Evolutionary conservation across 2,888 invertebrate species (phyloP).

Genomic region (Melanargia galathea): DNA sequence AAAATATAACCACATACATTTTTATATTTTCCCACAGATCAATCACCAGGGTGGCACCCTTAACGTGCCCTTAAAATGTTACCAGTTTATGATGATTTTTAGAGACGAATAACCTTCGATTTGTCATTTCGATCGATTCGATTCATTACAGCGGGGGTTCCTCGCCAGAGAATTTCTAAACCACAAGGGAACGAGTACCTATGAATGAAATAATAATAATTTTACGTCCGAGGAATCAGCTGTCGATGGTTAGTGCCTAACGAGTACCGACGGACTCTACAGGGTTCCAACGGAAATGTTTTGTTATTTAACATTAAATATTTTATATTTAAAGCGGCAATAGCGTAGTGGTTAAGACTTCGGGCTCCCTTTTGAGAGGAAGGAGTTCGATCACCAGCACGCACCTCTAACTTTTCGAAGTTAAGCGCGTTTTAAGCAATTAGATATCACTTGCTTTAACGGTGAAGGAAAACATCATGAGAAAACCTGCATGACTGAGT

Average conservation of each 20-base stretch:
- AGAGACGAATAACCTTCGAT: slow-evolving; percentile 41
- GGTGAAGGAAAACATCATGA: no score
- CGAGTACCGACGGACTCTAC: not conserved
- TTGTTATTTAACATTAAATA: not conserved
- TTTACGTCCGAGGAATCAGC: slow-evolving; percentile 10
- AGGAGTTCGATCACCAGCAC: no score
- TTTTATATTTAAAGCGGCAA: no score
- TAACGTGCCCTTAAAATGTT: no score
- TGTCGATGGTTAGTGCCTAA: slow-evolving; percentile 8
- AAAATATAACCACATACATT: no score
- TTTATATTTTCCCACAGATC: not conserved
- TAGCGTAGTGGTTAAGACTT: no score
- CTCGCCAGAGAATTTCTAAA: not conserved
- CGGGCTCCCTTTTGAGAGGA: no score
- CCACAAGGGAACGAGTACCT: not conserved
- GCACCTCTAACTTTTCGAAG: no score
- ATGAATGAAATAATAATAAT: slow-evolving; percentile 17
- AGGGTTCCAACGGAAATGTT: slow-evolving; percentile 18
- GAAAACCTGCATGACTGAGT: no score
- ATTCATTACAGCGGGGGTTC: slow-evolving; percentile 42
- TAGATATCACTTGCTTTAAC: no score
- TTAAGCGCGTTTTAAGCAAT: no score
- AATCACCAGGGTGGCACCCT: no score
- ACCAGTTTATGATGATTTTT: slow-evolving; percentile 31
- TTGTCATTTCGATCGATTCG: slow-evolving; percentile 37